Conservation (phyloP, 37 sponge, comb jelly and placozoan species). For the Amphimedon queenslandica region DNA sequence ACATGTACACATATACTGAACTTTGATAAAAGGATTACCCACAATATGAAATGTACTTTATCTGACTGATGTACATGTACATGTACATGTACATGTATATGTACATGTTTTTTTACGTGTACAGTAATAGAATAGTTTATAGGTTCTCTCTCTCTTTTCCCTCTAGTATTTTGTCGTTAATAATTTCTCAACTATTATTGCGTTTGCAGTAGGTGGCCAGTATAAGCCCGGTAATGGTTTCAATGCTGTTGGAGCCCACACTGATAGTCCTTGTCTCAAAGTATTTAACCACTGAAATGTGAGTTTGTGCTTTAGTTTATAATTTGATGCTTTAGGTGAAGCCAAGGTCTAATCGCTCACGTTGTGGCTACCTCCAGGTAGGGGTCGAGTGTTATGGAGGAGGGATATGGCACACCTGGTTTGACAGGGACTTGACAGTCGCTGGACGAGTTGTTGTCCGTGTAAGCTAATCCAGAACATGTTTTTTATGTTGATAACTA, state of each 20-base stretch:
- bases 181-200: slow-evolving; percentile 88
- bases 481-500: no score
- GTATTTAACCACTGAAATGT: no score
- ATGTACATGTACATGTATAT: not conserved
- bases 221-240: slow-evolving; percentile 94
- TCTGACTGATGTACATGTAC: not conserved
- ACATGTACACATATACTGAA: not conserved
- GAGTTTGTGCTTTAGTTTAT: not conserved
- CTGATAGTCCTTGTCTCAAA: slow-evolving; percentile 93
- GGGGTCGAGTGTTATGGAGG: slow-evolving; percentile 92
- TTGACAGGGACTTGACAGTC: slow-evolving; percentile 92
- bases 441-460: slow-evolving; percentile 83
- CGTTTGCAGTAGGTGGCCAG: slow-evolving; percentile 92
- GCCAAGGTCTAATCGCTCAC: slow-evolving; percentile 39
- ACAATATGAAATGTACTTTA: not conserved
- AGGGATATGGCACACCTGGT: slow-evolving; percentile 98
- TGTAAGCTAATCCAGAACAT: slow-evolving; percentile 15
- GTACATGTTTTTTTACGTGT: not conserved
- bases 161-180: slow-evolving; percentile 85
- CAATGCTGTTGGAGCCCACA: slow-evolving; percentile 91
- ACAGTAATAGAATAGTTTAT: no score
- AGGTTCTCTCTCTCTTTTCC: not conserved
- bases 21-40: not conserved
- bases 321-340: slow-evolving; percentile 41
- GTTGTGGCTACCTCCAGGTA: slow-evolving; percentile 63